Percentiles rank a stretch among this genome's conserved stretches.
phyloP scores from a whole-genome alignment of 2,888 invertebrate genomes.

The Lordiphosa andalusiaca region DNA sequence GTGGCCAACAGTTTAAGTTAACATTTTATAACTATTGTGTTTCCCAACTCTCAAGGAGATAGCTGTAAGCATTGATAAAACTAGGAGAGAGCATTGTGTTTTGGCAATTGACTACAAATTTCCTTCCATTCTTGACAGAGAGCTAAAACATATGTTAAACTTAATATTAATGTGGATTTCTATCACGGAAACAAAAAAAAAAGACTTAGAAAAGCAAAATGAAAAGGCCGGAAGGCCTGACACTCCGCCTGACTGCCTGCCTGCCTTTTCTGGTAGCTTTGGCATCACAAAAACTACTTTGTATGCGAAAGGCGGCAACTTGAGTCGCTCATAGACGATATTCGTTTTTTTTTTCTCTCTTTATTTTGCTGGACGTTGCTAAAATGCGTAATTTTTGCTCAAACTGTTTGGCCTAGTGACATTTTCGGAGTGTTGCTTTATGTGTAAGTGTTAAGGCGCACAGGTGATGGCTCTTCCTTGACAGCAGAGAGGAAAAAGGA shows the following conservation, averaged over 20 bases:
- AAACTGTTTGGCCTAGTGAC: slow-evolving; percentile 38
- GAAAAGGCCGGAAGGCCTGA: slow-evolving; percentile 14
- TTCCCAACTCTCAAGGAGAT: no score
- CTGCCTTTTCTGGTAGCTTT: neutral
- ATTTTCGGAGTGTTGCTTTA: slow-evolving; percentile 47
- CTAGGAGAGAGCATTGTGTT: no score
- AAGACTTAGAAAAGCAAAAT: slow-evolving; percentile 18
- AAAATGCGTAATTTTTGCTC: slow-evolving; percentile 62
- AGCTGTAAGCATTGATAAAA: no score
- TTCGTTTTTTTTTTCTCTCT: slow-evolving; percentile 48
- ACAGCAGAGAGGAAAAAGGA: slow-evolving; percentile 17
- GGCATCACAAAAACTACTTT: slow-evolving; percentile 65
- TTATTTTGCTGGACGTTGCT: slow-evolving; percentile 46
- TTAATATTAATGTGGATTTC: slow-evolving; percentile 63
- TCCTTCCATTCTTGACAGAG: slow-evolving; percentile 12
- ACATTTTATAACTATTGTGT: no score
- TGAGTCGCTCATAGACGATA: slow-evolving; percentile 54
- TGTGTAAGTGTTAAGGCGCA: slow-evolving; percentile 68
- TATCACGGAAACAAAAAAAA: slow-evolving; percentile 13
- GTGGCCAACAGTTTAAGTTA: no score
- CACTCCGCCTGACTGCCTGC: neutral
- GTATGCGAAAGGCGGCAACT: slow-evolving; percentile 59
- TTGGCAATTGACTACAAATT: no score
- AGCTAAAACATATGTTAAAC: slow-evolving; percentile 43
- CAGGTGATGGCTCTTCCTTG: slow-evolving; percentile 50